Conservation (phyloP, 2,888 invertebrate species). For the Melipona beecheii region DNA sequence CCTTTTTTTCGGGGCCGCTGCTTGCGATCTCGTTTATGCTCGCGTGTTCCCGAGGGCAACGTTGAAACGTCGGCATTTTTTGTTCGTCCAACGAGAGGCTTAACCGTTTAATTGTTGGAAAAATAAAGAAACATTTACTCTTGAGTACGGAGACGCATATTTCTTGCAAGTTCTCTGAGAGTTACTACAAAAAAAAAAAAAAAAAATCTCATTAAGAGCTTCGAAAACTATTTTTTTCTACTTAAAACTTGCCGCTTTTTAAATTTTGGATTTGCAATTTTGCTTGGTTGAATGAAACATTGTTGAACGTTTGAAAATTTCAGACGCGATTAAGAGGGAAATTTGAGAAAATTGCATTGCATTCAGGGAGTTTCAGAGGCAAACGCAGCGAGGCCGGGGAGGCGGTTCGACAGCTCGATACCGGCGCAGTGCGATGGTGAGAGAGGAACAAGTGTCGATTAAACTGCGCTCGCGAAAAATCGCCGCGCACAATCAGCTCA, state of each 20-base stretch:
- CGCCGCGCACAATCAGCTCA: constrained; percentile 18
- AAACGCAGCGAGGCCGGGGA: background rate
- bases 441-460: constrained; percentile 25
- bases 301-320: too few species aligned
- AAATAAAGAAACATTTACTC: constrained; percentile 4
- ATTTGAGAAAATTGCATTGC: background rate
- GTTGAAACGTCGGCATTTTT: constrained; percentile 21
- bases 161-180: too few species aligned
- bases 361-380: background rate
- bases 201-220: too few species aligned
- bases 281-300: too few species aligned
- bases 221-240: too few species aligned
- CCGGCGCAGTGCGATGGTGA: background rate
- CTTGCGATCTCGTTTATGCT: constrained; percentile 11
- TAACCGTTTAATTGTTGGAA: constrained; percentile 9
- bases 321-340: background rate
- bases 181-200: background rate
- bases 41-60: background rate
- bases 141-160: background rate
- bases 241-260: too few species aligned
- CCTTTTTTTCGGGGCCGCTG: constrained; percentile 23
- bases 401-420: background rate
- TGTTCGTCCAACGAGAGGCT: background rate
- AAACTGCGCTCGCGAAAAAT: constrained; percentile 31
- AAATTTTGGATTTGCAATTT: too few species aligned